Evolutionary conservation across 2,888 invertebrate genomes (phyloP).

Genomic region (Cataglyphis altisquamis): DNA sequence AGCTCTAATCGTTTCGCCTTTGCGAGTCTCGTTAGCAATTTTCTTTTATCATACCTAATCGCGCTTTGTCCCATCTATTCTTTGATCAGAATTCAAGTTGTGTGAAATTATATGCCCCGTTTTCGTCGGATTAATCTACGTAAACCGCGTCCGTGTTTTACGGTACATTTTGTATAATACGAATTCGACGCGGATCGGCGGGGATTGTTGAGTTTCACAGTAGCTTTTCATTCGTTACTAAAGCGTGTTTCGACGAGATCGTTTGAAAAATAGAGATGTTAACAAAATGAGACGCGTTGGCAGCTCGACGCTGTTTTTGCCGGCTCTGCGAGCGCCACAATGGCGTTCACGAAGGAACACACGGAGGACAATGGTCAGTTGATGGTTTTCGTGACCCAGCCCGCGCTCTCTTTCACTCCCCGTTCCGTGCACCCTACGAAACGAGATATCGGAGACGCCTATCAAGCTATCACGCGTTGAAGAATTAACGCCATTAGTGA

Average conservation of each 20-base stretch:
- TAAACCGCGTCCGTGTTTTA: conserved; percentile 41
- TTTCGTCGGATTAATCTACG: conserved; percentile 38
- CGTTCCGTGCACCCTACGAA: conserved; percentile 4
- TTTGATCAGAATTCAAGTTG: conserved; percentile 6
- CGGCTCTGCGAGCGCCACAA: conserved; percentile 43
- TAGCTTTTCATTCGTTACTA: conserved; percentile 40
- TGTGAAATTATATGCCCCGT: conserved; percentile 19
- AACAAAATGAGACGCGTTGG: conserved; percentile 51
- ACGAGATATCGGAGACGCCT: conserved; percentile 55
- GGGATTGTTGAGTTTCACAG: conserved; percentile 46
- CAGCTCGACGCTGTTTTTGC: conserved; percentile 51
- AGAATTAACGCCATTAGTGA: conserved; percentile 77
- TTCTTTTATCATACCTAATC: conserved; percentile 30
- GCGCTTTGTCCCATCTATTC: not conserved
- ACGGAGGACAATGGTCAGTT: conserved; percentile 56
- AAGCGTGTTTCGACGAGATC: conserved; percentile 42
- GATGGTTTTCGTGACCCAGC: conserved; percentile 55
- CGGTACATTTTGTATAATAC: conserved; percentile 39
- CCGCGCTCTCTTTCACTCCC: conserved; percentile 4
- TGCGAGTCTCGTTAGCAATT: conserved; percentile 25
- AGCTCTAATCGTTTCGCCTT: conserved; percentile 20
- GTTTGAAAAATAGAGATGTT: conserved; percentile 55
- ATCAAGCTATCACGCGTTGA: conserved; percentile 64
- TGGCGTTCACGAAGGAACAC: conserved; percentile 44
- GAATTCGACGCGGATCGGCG: conserved; percentile 51